A percentile compares a stretch with the other conserved stretches of the same genome.
phyloP scores from a whole-genome alignment of 2,113 vertebrate species.

The Chamaetylas fuelleborni region DNA sequence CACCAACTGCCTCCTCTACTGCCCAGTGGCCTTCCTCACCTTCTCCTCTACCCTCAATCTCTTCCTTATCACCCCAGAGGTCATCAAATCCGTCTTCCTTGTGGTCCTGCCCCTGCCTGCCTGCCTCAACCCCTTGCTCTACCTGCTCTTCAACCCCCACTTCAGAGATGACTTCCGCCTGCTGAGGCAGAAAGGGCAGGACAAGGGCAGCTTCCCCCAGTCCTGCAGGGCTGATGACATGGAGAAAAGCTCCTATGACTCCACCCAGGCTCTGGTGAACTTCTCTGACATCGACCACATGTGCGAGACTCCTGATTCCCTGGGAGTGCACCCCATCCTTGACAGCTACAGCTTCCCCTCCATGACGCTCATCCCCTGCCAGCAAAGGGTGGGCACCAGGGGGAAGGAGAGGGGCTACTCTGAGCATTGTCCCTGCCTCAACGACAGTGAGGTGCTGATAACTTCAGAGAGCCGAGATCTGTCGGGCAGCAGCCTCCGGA shows the following conservation, averaged over 20 bases:
- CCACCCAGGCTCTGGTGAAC: slow-evolving; percentile 84
- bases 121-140: slow-evolving; percentile 92
- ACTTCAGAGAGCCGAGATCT: slow-evolving; percentile 53
- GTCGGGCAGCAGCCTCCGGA: slow-evolving; percentile 8
- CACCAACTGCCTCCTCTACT: slow-evolving; percentile 90
- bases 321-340: slow-evolving; percentile 48
- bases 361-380: slow-evolving; percentile 79
- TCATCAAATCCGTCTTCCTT: slow-evolving; percentile 87
- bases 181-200: slow-evolving; percentile 68
- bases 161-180: slow-evolving; percentile 84
- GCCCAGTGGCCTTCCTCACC: slow-evolving; percentile 92
- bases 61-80: slow-evolving; percentile 86
- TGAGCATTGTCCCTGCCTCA: slow-evolving; percentile 54
- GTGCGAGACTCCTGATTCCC: slow-evolving; percentile 67
- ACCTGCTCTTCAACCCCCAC: slow-evolving; percentile 88
- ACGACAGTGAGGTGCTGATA: slow-evolving; percentile 68
- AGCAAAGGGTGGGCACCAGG: slow-evolving; percentile 69
- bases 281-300: slow-evolving; percentile 77
- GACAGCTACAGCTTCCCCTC: slow-evolving; percentile 71
- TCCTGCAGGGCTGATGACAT: slow-evolving; percentile 76
- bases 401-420: slow-evolving; percentile 65
- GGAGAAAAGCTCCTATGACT: slow-evolving; percentile 91
- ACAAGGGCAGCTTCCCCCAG: slow-evolving; percentile 62
- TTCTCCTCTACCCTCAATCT: slow-evolving; percentile 89
- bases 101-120: slow-evolving; percentile 89